Base-by-base conservation (phyloP, 1,140 invertebrate genomes). In the Trichogramma pretiosum region DNA sequence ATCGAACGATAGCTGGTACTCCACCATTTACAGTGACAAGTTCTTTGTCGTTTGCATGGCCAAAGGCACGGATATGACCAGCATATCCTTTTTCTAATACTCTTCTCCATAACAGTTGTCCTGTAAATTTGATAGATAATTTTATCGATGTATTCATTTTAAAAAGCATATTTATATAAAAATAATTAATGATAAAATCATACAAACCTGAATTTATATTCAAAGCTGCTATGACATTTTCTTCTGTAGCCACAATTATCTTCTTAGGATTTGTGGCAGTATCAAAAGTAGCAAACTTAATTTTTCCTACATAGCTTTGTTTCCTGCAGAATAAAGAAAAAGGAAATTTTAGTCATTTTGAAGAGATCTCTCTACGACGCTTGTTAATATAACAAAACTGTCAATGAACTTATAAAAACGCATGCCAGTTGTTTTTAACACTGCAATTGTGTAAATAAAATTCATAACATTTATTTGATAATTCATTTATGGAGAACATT, bases 181-280 rank as follows among this genome's bases (percentile, higher is more conserved):
- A 46, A 46, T 52, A 30, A 30, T 39, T 28, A 47, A 13, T 39
- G 46, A 16, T 18, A 17, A 11, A 41, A 24, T 38, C 13, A 44
- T 36, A 59, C 24, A 63, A 69, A 80, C 86, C 89, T 61, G 84
- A 87, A 63, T 89, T 87, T 34, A 84, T 74, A 72, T 86, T 84
- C 37, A 95, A 62, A 44, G 85, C 84, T 52, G 89, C 88, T 40
- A 94, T 66, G 51, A 91, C 86, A 77, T 93, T 91, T 67, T 89
- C 82, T 57, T 90, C 81, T 0, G 89, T 90, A n/a, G 82, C 85
- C 10, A 93, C 78, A 57, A 90, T 80, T n/a, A 91, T 74, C 59
- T 82, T 82, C 68, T 83, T 86, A 18, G 80, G 78, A n/a, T 78
- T 77, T 50, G 79, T 80, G 42, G 80, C 75, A 28, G 81, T 83